phyloP scores from a whole-genome alignment of 2,113 vertebrate species.

The Sclerurus mexicanus region DNA sequence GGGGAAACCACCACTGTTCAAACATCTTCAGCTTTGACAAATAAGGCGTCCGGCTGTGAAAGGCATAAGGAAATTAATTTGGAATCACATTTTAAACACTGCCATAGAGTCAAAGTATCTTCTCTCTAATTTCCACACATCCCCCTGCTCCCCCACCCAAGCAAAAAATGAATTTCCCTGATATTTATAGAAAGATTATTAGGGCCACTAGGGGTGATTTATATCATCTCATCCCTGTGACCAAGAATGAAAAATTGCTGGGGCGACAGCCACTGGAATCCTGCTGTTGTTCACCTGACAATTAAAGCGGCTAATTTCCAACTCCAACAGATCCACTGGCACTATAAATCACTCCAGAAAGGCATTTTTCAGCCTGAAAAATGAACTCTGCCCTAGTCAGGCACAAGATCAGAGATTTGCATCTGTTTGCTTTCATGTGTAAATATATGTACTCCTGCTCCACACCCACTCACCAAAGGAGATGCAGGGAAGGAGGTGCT shows the following conservation, averaged over 20 bases:
- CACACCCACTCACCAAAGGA: not conserved
- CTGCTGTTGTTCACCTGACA: conserved; percentile 46
- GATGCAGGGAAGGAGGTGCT: not conserved
- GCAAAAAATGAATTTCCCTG: conserved; percentile 58
- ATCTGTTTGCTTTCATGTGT: not conserved
- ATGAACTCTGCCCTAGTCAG: conserved; percentile 35
- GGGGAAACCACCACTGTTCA: conserved; percentile 24
- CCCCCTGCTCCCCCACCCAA: not conserved
- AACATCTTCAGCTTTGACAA: conserved; percentile 75
- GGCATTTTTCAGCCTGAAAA: conserved; percentile 30
- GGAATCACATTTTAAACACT: conserved; percentile 75
- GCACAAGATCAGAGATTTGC: not conserved
- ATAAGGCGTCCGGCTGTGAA: conserved; percentile 66
- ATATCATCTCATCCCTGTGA: conserved; percentile 65
- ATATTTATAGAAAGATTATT: conserved; percentile 83
- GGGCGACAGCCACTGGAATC: conserved; percentile 4
- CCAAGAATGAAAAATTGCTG: conserved; percentile 51
- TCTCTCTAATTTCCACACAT: not conserved
- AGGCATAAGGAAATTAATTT: conserved; percentile 77
- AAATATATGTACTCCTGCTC: not conserved
- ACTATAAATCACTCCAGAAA: conserved; percentile 50
- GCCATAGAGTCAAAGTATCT: conserved; percentile 61
- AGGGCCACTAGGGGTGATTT: conserved; percentile 71
- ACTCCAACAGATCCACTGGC: not conserved
- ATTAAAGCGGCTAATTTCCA: conserved; percentile 71